A percentile compares a stretch with the other conserved stretches of the same genome.
phyloP scores from a whole-genome alignment of 2,888 invertebrate genomes.

The Microctonus hyperodae region DNA sequence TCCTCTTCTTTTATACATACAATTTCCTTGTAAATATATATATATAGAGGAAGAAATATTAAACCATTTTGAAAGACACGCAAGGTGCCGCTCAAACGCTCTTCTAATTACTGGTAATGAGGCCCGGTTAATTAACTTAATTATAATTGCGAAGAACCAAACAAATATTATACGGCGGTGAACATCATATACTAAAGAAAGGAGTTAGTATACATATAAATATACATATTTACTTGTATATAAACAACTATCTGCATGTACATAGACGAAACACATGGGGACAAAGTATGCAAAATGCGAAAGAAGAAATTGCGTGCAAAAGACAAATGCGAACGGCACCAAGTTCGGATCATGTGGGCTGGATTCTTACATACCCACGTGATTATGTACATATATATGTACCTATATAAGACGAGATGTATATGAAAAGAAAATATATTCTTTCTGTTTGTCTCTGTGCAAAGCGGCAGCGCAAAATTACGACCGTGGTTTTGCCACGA shows the following conservation, averaged over 20 bases:
- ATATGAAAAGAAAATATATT: neutral
- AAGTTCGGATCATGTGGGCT: neutral
- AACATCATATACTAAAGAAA: slow-evolving; percentile 5
- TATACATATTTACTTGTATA: no score
- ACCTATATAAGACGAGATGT: slow-evolving; percentile 2
- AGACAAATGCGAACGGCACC: slow-evolving; percentile 21
- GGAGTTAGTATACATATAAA: slow-evolving; percentile 4
- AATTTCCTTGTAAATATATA: no score
- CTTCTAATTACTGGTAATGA: slow-evolving; percentile 57
- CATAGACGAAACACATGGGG: neutral
- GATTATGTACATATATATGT: no score
- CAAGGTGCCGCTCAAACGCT: slow-evolving; percentile 46
- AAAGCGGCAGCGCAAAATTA: slow-evolving; percentile 42
- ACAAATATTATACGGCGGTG: slow-evolving; percentile 44
- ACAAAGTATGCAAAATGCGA: slow-evolving; percentile 35
- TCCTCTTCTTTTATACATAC: no score
- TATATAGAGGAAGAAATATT: neutral
- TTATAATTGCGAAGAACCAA: slow-evolving; percentile 52
- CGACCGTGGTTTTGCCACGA: slow-evolving; percentile 51
- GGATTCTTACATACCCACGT: no score
- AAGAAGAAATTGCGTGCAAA: slow-evolving; percentile 34
- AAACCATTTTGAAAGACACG: slow-evolving; percentile 38
- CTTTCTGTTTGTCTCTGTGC: slow-evolving; percentile 19
- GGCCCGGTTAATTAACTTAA: slow-evolving; percentile 53
- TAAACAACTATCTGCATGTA: neutral